Evolutionary conservation across 1,140 invertebrate species (phyloP).

Genomic region (Papilio polytes): DNA sequence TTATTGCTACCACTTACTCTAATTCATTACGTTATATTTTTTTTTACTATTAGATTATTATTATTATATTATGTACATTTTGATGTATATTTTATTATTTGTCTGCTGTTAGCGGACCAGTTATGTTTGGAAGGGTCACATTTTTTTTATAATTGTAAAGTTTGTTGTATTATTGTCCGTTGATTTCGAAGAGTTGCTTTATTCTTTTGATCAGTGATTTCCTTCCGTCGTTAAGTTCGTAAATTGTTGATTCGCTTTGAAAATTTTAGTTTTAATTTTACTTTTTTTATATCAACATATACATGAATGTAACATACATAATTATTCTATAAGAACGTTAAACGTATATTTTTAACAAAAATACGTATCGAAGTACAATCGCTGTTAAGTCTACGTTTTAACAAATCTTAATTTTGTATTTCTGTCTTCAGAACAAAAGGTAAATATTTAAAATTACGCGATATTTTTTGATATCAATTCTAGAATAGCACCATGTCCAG

Average conservation of each 20-base stretch:
- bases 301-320: constrained; percentile 51
- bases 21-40: constrained; percentile 80
- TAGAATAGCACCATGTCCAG: constrained; percentile 67
- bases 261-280: constrained; percentile 59
- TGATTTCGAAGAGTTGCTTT: constrained; percentile 73
- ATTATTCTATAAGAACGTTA: constrained; percentile 66
- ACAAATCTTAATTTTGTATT: constrained; percentile 69
- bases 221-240: constrained; percentile 64
- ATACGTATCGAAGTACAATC: constrained; percentile 83
- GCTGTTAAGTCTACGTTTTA: constrained; percentile 67
- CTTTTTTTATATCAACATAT: constrained; percentile 55
- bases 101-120: constrained; percentile 69
- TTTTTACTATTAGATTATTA: constrained; percentile 78
- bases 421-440: constrained; percentile 58
- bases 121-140: constrained; percentile 77
- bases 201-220: constrained; percentile 72
- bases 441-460: constrained; percentile 62
- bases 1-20: constrained; percentile 82
- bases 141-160: constrained; percentile 73
- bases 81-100: constrained; percentile 83
- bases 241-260: constrained; percentile 72
- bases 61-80: constrained; percentile 83
- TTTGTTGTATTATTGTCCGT: constrained; percentile 80
- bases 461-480: constrained; percentile 79
- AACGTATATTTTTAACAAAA: constrained; percentile 75